Conservation (phyloP, 2,888 invertebrate genomes). For the Calameuta pallipes region DNA sequence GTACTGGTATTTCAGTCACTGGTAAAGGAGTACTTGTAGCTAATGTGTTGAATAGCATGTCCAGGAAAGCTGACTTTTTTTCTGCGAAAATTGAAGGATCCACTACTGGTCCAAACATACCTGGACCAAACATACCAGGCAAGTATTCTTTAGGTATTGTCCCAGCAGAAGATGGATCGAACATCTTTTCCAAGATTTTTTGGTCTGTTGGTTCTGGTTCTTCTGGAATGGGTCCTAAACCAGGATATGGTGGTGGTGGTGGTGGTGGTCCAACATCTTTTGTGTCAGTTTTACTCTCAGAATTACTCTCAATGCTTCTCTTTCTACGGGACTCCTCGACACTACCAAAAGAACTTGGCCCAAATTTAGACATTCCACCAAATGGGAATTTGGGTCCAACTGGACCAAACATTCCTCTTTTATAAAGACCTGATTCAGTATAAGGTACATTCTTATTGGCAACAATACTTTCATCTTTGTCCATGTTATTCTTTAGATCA, state of each 20-base stretch:
- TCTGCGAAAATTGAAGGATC: conserved; percentile 50
- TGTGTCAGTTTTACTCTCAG: conserved; percentile 17
- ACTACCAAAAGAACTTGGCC: conserved; percentile 4
- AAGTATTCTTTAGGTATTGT: conserved; percentile 40
- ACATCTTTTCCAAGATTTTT: neutral
- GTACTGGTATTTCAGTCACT: conserved; percentile 38
- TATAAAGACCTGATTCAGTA: conserved; percentile 11
- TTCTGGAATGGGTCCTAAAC: conserved; percentile 45
- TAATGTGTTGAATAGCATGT: conserved; percentile 52
- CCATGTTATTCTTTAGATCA: neutral
- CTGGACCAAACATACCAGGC: conserved; percentile 44
- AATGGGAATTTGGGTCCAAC: conserved; percentile 17
- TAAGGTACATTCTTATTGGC: neutral
- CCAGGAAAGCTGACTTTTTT: conserved; percentile 55
- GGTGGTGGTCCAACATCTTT: conserved; percentile 24
- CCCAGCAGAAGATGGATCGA: conserved; percentile 6
- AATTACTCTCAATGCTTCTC: conserved; percentile 23
- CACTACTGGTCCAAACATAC: conserved; percentile 33
- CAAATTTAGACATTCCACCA: conserved; percentile 1
- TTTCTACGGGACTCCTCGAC: conserved; percentile 19
- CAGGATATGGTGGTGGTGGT: conserved; percentile 49
- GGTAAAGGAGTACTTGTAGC: conserved; percentile 43
- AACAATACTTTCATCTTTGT: neutral
- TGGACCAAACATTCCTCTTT: conserved; percentile 42
- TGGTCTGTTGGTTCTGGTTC: conserved; percentile 37